Evolutionary conservation across 2,888 invertebrate genomes (phyloP), one percentile per base, ranked within the genome.

Genomic region (Parnassius smintheus): DNA sequence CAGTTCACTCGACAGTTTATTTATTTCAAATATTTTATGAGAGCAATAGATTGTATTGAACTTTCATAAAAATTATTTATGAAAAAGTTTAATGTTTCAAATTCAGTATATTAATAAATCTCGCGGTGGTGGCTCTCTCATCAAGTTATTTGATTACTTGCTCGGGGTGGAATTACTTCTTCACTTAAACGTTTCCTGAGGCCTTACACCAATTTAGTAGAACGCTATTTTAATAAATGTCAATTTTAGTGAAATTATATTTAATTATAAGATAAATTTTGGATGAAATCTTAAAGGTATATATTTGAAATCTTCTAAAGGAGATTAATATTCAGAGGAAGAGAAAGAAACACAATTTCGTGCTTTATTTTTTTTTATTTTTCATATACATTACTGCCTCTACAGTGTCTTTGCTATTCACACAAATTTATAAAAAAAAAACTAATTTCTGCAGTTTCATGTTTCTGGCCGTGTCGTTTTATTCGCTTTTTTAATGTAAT

Each of bases 371-470:
- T 59, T 56, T 53, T 55, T 61, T 54, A 52, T 61, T 54, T 54
- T 59, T 50, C 55, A 51, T 46, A 58, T 69, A 70, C 66, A 70
- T 65, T 64, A 58, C 41, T 22, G 45, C 51, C 42, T 50, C n/a
- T 64, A 41, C 57, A 64, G 64, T 64, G 61, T 58, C 57, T 54
- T 44, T 64, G 64, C 57, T 54, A n/a, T 45, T 56, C 54, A 57
- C 64, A 61, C 54, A 25, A 49, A 59, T 48, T 48, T 22, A 52
- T 56, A 49, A 60, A 56, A 42, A 60, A 56, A 42, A 48, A 13
- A n/a, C 10, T 56, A 7, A 52, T 41, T 2, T 55, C 46, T 42
- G 12, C 8, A 44, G 9, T 18, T 54, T 61, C 60, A 13, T 53
- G 18, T 35, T 59, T 13, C 35, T 52, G 35, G 56, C 64, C 45